Evolutionary conservation across 2,113 vertebrate species (phyloP).

Genomic region (Suricata suricatta): DNA sequence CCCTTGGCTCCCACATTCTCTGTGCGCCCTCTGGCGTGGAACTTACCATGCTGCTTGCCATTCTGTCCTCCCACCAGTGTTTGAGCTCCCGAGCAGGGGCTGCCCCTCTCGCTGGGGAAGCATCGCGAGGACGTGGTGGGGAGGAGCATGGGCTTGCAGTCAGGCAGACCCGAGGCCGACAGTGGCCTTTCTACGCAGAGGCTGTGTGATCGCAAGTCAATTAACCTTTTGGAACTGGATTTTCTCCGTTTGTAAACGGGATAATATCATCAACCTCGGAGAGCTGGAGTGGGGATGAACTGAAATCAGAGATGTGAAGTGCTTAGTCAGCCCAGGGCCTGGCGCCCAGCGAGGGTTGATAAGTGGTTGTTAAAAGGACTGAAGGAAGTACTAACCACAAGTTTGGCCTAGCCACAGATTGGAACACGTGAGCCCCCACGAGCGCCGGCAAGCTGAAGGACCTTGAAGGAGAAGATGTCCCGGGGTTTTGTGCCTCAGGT

Average conservation of each 20-base stretch:
- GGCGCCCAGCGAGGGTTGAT: background rate
- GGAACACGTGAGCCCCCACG: background rate
- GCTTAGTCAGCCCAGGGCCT: background rate
- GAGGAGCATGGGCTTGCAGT: background rate
- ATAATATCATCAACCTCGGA: background rate
- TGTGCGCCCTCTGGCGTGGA: rapidly evolving
- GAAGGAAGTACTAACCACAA: background rate
- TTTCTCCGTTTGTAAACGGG: background rate
- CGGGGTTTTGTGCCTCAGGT: background rate
- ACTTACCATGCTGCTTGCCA: background rate
- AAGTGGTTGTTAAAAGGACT: background rate
- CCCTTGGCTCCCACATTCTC: background rate
- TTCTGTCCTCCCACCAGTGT: background rate
- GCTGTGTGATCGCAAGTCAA: background rate
- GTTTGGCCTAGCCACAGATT: background rate
- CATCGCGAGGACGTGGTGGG: rapidly evolving
- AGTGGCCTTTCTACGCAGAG: background rate
- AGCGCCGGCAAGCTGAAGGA: background rate
- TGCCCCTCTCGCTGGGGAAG: background rate
- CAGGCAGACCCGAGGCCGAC: background rate
- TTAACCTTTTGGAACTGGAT: background rate
- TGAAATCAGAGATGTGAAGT: background rate
- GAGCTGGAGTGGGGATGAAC: background rate
- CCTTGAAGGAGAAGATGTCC: background rate
- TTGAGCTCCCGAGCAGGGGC: too few species aligned